Percentiles rank a stretch among this genome's conserved stretches.
Evolutionary conservation across 2,888 invertebrate species (phyloP).

Genomic region (Mythimna albipuncta): DNA sequence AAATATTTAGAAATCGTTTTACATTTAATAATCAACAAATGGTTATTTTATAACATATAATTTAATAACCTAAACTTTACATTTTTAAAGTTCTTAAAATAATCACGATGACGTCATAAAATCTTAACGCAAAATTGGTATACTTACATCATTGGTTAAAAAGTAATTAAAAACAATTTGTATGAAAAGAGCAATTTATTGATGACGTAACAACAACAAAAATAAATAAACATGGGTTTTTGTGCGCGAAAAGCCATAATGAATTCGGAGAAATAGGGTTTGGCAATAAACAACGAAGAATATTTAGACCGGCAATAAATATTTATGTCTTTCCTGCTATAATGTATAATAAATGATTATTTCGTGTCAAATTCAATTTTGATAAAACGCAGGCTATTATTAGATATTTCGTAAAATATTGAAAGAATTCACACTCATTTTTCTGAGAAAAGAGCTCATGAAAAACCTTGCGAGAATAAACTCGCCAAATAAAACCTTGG

Average conservation of each 20-base stretch:
- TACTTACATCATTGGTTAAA: not conserved
- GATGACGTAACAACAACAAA: constrained; percentile 15
- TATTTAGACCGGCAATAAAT: constrained; percentile 53
- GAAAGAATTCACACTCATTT: constrained; percentile 1
- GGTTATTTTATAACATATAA: not conserved
- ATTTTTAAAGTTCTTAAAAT: not conserved
- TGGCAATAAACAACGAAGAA: constrained; percentile 51
- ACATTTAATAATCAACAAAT: no score
- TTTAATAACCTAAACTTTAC: not conserved
- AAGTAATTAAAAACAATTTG: constrained; percentile 4
- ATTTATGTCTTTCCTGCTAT: constrained; percentile 47
- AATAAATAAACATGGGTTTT: constrained; percentile 26
- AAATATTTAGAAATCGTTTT: no score
- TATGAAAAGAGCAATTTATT: constrained; percentile 22
- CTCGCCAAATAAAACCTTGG: constrained; percentile 13
- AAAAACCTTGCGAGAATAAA: not conserved
- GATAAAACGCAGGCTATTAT: constrained; percentile 24
- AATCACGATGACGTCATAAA: not conserved
- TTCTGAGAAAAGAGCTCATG: not conserved
- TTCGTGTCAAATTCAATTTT: constrained; percentile 37
- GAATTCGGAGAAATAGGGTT: constrained; percentile 58
- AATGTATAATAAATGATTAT: constrained; percentile 39
- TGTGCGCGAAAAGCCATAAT: constrained; percentile 32
- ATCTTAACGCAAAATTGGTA: not conserved
- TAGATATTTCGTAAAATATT: constrained; percentile 5